These are phyloP conservation scores for Tapera naevia DNA, from an alignment of 2,797 vertebrate genomes.

Conservation along the genomic window DNA sequence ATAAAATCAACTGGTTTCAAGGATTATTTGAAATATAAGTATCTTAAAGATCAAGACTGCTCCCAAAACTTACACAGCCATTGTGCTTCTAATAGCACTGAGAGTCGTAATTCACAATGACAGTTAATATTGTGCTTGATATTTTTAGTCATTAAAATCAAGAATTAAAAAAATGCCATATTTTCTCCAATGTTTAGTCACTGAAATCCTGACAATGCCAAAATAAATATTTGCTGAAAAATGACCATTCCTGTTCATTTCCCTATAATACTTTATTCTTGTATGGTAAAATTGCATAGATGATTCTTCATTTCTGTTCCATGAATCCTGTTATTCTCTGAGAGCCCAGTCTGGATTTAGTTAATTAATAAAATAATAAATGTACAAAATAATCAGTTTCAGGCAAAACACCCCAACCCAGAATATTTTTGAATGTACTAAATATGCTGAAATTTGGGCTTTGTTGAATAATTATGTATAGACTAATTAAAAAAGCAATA, in stretches of 20 bases:
- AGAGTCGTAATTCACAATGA: neutral
- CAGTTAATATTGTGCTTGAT: neutral
- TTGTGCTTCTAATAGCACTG: neutral
- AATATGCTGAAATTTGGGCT: neutral
- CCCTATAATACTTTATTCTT: neutral
- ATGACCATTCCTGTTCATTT: neutral
- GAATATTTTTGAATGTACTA: neutral
- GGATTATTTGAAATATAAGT: neutral
- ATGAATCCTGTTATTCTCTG: neutral
- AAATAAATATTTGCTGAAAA: neutral
- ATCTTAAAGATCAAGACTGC: neutral
- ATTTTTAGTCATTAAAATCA: neutral
- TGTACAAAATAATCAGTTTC: neutral
- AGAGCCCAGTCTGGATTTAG: neutral
- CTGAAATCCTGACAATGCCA: neutral
- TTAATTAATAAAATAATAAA: neutral
- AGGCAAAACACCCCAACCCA: neutral
- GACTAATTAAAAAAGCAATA: neutral
- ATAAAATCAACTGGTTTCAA: neutral
- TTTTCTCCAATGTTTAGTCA: neutral
- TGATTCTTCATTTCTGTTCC: neutral
- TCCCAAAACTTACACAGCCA: neutral
- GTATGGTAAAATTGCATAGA: neutral
- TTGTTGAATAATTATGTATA: neutral
- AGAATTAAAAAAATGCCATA: neutral